Percentiles rank a stretch among this genome's conserved stretches.
Evolutionary conservation across 2,113 vertebrate species (phyloP).

Genomic region (Anser cygnoides): DNA sequence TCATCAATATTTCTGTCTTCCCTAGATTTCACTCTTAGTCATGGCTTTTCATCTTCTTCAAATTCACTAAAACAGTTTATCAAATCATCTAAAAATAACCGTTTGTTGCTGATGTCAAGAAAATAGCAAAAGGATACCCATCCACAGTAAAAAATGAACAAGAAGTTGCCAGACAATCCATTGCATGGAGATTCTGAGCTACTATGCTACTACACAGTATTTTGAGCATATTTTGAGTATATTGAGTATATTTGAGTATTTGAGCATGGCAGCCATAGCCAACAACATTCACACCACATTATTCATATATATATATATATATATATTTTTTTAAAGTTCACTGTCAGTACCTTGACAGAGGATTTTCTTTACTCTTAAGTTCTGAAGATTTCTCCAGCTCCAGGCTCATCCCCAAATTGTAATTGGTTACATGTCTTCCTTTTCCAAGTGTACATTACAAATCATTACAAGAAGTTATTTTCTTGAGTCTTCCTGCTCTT

Average conservation of each 20-base stretch:
- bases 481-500: neutral
- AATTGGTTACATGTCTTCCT: neutral
- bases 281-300: neutral
- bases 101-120: neutral
- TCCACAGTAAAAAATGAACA: neutral
- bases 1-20: neutral
- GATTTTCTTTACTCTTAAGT: neutral
- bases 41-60: neutral
- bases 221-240: neutral
- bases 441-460: neutral
- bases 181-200: neutral
- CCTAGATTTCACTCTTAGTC: neutral
- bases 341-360: neutral
- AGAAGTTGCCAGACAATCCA: neutral
- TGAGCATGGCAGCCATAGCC: neutral
- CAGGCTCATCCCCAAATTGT: neutral
- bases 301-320: no score
- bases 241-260: no score
- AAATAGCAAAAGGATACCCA: neutral
- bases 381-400: neutral
- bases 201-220: neutral
- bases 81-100: neutral
- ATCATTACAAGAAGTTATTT: neutral
- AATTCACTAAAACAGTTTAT: neutral
- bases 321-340: neutral